Conservation (phyloP, 2,113 vertebrate species). For the Esox niger region DNA sequence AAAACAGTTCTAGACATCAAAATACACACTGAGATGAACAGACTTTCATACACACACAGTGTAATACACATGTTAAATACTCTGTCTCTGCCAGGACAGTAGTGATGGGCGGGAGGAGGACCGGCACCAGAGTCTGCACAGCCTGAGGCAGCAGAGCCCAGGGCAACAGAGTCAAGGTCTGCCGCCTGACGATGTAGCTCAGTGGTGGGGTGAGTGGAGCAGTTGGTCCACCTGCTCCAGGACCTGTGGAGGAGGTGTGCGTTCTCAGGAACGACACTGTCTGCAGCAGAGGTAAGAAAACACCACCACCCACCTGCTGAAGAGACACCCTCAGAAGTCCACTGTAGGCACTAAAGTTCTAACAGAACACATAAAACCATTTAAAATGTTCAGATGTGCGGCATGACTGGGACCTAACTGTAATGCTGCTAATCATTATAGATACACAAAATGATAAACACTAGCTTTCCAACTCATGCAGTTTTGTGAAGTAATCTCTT, state of each 20-base stretch:
- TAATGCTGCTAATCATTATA: too few species aligned
- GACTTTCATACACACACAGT: background rate
- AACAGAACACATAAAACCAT: too few species aligned
- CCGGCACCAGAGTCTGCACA: conserved; percentile 44
- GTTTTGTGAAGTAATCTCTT: too few species aligned
- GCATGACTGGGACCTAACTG: too few species aligned
- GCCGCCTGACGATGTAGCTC: conserved; percentile 76
- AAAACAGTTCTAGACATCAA: too few species aligned
- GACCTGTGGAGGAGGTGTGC: conserved; percentile 85
- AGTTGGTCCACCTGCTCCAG: conserved; percentile 89
- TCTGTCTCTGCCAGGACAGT: conserved; percentile 84
- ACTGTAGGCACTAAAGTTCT: too few species aligned
- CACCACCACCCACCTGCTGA: conserved; percentile 6
- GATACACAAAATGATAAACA: too few species aligned
- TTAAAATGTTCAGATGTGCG: too few species aligned
- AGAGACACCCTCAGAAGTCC: too few species aligned
- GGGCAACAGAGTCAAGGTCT: background rate
- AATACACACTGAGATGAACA: too few species aligned
- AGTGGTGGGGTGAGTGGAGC: conserved; percentile 94
- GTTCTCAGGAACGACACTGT: conserved; percentile 85
- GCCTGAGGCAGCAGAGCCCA: background rate
- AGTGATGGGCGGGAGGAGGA: conserved; percentile 78
- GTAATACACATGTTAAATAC: conserved; percentile 9
- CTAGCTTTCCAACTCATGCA: too few species aligned
- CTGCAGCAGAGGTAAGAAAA: conserved; percentile 78